Evolutionary conservation across 2,797 vertebrate species (phyloP), one percentile per base, ranked within the genome.

Genomic region (Phataginus tricuspis): DNA sequence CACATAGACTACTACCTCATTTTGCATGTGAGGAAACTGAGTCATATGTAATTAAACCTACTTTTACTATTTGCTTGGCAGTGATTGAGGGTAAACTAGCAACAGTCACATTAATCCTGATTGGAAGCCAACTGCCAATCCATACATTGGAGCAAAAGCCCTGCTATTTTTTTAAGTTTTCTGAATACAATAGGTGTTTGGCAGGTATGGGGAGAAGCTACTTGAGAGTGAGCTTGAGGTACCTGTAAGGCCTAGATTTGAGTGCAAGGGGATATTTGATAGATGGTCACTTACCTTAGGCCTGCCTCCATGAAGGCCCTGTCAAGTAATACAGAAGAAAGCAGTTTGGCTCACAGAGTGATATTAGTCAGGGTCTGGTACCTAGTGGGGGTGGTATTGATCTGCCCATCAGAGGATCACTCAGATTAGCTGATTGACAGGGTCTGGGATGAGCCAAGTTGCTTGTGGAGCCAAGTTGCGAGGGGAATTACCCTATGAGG

Each of bases 131-230:
- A 86, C 95, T 93, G 5, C 91, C 97, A 95, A 98, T 98, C 96
- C 59, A 0, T 1, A 63, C 87, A 9, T 97, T 98, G 94, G 51
- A 97, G 90, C 94, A 96, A 98, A 98, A 97, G 27, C 86, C 80
- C 5, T 8, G 90, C 89, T 96, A 90, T 97, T 98, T 98, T 95
- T 97, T 96, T 86, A 88, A 97, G 93, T 80, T 98, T 97, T 97
- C 94, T 96, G 88, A 92, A 92, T 98, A 97, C 27, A 82, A 39
- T 79, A 78, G 93, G 85, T 94, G 90, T 29, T 94, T 96, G 90
- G 94, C 96, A 91, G 79, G 72, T 18, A 55, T 11, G 88, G 82
- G 90, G 96, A 96, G 92, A 78, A 93, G 27, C 69, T 97, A 61
- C 90, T 83, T 51, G 69, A 96, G 94, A 97, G 96, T 98, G 97